Percentiles rank a stretch among this genome's conserved stretches.
These are phyloP conservation scores for Bombyx mandarina DNA, from an alignment of 1,140 invertebrate genomes.

Conservation along the genomic window DNA sequence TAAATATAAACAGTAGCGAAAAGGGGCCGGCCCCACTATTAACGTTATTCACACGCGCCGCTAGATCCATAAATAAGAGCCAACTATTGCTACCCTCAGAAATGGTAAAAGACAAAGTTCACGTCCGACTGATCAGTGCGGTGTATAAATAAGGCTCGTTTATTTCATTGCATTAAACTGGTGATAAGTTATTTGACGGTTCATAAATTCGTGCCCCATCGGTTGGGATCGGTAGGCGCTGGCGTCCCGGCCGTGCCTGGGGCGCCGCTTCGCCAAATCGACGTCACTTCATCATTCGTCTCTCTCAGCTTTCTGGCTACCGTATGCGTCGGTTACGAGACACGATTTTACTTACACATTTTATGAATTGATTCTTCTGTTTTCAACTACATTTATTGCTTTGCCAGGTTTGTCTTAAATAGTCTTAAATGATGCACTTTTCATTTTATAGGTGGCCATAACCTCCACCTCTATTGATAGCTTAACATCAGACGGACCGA, in stretches of 20 bases:
- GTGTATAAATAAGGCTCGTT: constrained; percentile 59
- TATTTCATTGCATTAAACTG: constrained; percentile 63
- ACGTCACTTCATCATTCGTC: constrained; percentile 37
- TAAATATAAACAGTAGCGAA: constrained; percentile 65
- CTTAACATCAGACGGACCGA: too few species aligned
- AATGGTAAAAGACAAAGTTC: constrained; percentile 44
- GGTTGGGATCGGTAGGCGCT: constrained; percentile 21
- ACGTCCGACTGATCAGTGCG: constrained; percentile 41
- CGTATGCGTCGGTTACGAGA: constrained; percentile 27
- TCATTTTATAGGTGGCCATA: too few species aligned
- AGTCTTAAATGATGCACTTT: too few species aligned
- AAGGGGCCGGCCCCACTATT: constrained; percentile 57
- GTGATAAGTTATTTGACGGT: constrained; percentile 62
- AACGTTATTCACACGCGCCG: constrained; percentile 61
- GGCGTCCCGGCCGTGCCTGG: constrained; percentile 29
- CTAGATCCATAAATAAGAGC: constrained; percentile 59
- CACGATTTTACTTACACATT: constrained; percentile 30
- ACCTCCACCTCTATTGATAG: too few species aligned
- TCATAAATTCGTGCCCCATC: constrained; percentile 45
- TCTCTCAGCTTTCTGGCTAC: constrained; percentile 39
- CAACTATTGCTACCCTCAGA: constrained; percentile 40
- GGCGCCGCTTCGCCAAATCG: constrained; percentile 49
- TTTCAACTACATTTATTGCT: constrained; percentile 50
- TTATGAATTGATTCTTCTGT: constrained; percentile 41
- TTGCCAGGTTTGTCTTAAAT: too few species aligned